These are phyloP conservation scores for Brachypalpus laphriformis DNA, from an alignment of 2,888 invertebrate species.

Conservation along the genomic window DNA sequence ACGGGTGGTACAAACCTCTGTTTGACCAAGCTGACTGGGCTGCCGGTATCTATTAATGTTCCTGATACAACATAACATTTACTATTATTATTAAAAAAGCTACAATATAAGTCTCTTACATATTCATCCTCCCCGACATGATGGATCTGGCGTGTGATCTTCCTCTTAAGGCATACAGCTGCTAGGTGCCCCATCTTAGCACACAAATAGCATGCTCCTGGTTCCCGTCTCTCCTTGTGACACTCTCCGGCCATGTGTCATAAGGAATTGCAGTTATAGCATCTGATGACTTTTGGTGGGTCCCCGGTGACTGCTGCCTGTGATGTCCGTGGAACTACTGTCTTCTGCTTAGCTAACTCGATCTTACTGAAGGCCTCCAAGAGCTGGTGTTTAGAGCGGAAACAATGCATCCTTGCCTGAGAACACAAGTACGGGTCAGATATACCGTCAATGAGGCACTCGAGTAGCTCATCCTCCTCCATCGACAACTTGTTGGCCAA, in stretches of 20 bases:
- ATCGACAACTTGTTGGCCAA: slow-evolving; percentile 25
- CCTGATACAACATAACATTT: slow-evolving; percentile 40
- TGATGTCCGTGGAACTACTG: not conserved
- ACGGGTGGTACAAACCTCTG: not conserved
- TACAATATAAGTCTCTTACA: too few relatives aligned
- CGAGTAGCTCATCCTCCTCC: slow-evolving; percentile 30
- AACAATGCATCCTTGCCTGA: slow-evolving; percentile 13
- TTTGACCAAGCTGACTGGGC: slow-evolving; percentile 58
- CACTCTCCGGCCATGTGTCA: slow-evolving; percentile 57
- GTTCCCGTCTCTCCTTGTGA: slow-evolving; percentile 53
- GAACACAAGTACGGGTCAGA: slow-evolving; percentile 24
- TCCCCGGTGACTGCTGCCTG: not conserved
- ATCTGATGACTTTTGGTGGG: slow-evolving; percentile 30
- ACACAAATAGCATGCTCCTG: not conserved
- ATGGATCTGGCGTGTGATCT: not conserved
- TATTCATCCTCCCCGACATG: too few relatives aligned
- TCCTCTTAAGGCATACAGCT: slow-evolving; percentile 48
- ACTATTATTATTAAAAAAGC: too few relatives aligned
- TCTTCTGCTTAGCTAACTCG: slow-evolving; percentile 9
- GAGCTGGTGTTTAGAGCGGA: slow-evolving; percentile 21
- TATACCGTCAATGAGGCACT: slow-evolving; percentile 42
- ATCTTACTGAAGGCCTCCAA: slow-evolving; percentile 43
- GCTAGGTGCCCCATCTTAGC: slow-evolving; percentile 51
- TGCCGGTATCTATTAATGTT: slow-evolving; percentile 59
- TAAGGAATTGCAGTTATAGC: slow-evolving; percentile 60